Evolutionary conservation across 2,797 vertebrate genomes (phyloP).

Genomic region (Philypnodon macrostomus): DNA sequence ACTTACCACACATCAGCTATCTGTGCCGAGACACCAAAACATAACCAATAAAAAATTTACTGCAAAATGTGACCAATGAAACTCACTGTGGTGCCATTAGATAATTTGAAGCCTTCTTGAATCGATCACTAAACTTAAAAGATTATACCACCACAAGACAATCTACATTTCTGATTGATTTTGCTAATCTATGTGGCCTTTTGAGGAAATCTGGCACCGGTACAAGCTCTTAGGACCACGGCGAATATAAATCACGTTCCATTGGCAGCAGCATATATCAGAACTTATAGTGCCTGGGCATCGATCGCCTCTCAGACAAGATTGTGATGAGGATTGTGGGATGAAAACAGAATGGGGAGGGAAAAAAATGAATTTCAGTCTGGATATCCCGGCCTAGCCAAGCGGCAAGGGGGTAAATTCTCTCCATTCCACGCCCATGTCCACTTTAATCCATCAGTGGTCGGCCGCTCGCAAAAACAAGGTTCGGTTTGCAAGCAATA

Average conservation of each 20-base stretch:
- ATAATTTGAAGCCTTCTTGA: not conserved
- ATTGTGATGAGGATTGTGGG: constrained; percentile 49
- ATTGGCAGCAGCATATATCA: constrained; percentile 58
- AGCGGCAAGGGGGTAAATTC: constrained; percentile 17
- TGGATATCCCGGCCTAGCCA: constrained; percentile 35
- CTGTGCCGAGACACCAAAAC: constrained; percentile 1
- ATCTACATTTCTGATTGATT: constrained; percentile 20
- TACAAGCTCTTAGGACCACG: constrained; percentile 18
- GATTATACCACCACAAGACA: not conserved
- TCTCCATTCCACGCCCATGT: constrained; percentile 18
- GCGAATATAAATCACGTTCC: constrained; percentile 48
- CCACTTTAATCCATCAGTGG: constrained; percentile 41
- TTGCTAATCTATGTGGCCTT: constrained; percentile 10
- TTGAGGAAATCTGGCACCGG: constrained; percentile 24
- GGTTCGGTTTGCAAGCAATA: not conserved
- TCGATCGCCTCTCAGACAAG: constrained; percentile 52
- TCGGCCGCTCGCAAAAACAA: constrained; percentile 19
- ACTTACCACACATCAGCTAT: not conserved
- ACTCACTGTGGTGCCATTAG: not conserved
- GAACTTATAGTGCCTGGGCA: constrained; percentile 43
- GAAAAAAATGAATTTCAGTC: constrained; percentile 41
- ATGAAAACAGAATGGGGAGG: constrained; percentile 9
- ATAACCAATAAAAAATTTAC: not conserved
- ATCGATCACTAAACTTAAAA: not conserved
- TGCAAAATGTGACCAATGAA: not conserved